Conservation (phyloP, 2,797 vertebrate species). For the Adrianichthys oophorus region DNA sequence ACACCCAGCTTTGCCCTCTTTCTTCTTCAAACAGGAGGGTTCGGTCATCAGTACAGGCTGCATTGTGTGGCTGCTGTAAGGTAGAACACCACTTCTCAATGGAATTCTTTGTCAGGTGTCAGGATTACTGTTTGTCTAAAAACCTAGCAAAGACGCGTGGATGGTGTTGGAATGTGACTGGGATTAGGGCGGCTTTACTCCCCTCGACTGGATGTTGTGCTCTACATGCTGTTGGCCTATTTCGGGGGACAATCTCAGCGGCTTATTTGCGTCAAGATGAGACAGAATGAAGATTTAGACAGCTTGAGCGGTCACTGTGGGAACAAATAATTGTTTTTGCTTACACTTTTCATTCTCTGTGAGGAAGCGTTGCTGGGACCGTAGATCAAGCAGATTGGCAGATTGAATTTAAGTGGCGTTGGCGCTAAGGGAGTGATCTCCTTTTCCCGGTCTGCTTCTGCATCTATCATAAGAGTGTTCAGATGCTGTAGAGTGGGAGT, state of each 20-base stretch:
- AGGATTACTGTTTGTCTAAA: conserved; percentile 66
- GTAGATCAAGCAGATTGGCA: conserved; percentile 39
- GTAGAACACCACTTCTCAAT: conserved; percentile 11
- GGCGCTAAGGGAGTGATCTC: conserved; percentile 18
- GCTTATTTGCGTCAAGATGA: conserved; percentile 42
- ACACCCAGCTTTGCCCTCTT: conserved; percentile 33
- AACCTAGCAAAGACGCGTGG: conserved; percentile 55
- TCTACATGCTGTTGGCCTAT: conserved; percentile 58
- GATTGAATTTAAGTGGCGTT: conserved; percentile 30
- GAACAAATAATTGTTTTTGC: conserved; percentile 24
- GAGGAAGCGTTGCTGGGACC: conserved; percentile 26
- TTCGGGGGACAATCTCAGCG: conserved; percentile 45
- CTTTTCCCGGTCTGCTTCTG: conserved; percentile 25
- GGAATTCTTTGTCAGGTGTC: conserved; percentile 19
- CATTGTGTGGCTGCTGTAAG: conserved; percentile 3
- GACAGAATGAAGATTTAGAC: conserved; percentile 24
- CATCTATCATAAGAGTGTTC: conserved; percentile 37
- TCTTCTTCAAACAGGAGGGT: conserved; percentile 32
- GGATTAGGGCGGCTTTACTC: conserved; percentile 62
- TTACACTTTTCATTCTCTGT: conserved; percentile 10
- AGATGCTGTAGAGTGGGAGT: conserved; percentile 19
- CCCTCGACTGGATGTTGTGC: conserved; percentile 30
- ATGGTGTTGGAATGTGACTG: conserved; percentile 68
- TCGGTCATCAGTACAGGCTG: conserved; percentile 19
- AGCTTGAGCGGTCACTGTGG: conserved; percentile 30